Evolutionary conservation across 1,140 invertebrate genomes (phyloP), one percentile per base, ranked within the genome.

Genomic region (Matsumurasca onukii): DNA sequence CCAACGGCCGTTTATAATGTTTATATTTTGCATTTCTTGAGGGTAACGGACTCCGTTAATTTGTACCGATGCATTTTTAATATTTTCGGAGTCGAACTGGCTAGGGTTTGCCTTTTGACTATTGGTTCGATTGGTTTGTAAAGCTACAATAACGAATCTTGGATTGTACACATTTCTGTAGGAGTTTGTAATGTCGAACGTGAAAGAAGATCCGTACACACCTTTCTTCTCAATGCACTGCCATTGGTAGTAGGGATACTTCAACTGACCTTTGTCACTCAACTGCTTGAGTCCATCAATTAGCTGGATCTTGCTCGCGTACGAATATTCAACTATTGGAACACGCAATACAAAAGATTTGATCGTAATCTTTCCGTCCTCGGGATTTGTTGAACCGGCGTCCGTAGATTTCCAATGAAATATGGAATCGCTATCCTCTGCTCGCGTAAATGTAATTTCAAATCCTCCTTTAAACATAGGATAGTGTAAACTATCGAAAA

Each of bases 381-480:
- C 20, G 13, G 52, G 52, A 12, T 57, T 20, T 9, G 25, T 57
- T 9, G 52, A 5, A 22, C 52, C 52, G 22, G 20, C 52, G 9
- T 45, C 34, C 17, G 34, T 45, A 12, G 9, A 9, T 45, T 45
- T 45, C 34, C 34, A 45, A 17, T 57, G 52, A 22, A 12, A 57
- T 57, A 57, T 57, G 5, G 52, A 9, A 57, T 61, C 57, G 30
- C 29, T 3, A 61, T 61, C 57, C 29, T 61, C 57, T 3, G 57
- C 3, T 22, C 57, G 25, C 1, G 25, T 5, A 57, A 61, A 61
- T 27, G 30, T 22, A 27, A 61, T 61, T 27, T 61, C 57, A 61
- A 61, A 61, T 2, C 57, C 57, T 22, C 57, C 57, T 27, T 61
- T 61, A 24, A 5, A 61, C 57, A 61, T 61, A 24, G 57, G 57